A percentile compares a stretch with the other conserved stretches of the same genome.
These are phyloP conservation scores for Aethina tumida DNA, from an alignment of 1,140 invertebrate species.

Conservation along the genomic window DNA sequence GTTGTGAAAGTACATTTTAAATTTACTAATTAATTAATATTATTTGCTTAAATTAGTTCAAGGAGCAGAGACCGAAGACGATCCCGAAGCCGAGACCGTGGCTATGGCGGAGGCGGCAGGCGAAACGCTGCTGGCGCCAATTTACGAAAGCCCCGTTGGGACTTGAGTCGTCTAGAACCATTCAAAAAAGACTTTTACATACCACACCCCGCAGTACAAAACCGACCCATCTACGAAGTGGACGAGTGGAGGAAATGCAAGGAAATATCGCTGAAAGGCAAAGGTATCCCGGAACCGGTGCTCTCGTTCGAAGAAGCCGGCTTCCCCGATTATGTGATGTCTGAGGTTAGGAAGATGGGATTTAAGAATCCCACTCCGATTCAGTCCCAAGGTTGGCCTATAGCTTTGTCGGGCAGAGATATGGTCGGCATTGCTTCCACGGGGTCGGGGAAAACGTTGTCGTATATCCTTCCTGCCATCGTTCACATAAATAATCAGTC, in stretches of 20 bases:
- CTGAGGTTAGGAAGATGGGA: constrained; percentile 68
- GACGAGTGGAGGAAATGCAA: constrained; percentile 64
- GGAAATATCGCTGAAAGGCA: constrained; percentile 71
- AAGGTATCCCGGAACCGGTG: constrained; percentile 62
- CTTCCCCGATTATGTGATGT: constrained; percentile 70
- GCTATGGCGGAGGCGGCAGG: constrained; percentile 40
- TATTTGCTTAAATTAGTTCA: too few species aligned
- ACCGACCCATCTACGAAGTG: constrained; percentile 57
- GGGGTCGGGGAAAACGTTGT: constrained; percentile 87
- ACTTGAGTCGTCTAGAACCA: constrained; percentile 58
- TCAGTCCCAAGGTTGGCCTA: constrained; percentile 87
- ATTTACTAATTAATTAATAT: too few species aligned
- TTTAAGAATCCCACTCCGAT: constrained; percentile 83
- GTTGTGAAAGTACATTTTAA: too few species aligned
- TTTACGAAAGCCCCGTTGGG: constrained; percentile 64
- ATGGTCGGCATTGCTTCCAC: constrained; percentile 94
- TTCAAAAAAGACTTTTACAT: constrained; percentile 93
- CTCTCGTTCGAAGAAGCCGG: constrained; percentile 70
- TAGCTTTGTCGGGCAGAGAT: constrained; percentile 83
- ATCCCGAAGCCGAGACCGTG: constrained; percentile 33
- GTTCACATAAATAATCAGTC: constrained; percentile 91
- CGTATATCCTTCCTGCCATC: constrained; percentile 74
- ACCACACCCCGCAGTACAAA: constrained; percentile 63
- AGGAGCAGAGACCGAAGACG: constrained; percentile 21
- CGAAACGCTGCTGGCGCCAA: constrained; percentile 41